A percentile compares a stretch with the other conserved stretches of the same genome.
These are phyloP conservation scores for Pseudomyrmex dendroicus DNA, from an alignment of 1,140 invertebrate species.

Conservation along the genomic window DNA sequence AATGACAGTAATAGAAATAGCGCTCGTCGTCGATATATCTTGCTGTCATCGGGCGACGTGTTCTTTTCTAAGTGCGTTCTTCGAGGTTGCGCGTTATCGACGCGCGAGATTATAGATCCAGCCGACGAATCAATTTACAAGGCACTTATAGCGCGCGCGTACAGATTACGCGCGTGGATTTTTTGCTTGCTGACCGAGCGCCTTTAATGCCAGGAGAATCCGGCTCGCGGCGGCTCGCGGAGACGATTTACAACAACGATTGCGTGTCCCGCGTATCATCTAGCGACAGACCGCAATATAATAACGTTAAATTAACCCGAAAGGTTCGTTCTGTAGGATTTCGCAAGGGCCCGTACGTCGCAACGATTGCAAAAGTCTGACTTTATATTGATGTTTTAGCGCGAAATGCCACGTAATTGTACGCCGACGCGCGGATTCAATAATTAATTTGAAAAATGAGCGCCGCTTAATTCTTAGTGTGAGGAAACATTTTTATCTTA, in stretches of 20 bases:
- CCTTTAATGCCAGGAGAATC: conserved; percentile 47
- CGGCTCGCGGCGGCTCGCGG: conserved; percentile 20
- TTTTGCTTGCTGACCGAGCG: conserved; percentile 9
- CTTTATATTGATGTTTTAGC: conserved; percentile 36
- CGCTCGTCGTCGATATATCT: conserved; percentile 61
- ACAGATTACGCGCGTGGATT: conserved; percentile 30
- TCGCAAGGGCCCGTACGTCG: conserved; percentile 26
- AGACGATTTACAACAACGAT: conserved; percentile 55
- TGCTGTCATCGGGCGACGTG: conserved; percentile 49
- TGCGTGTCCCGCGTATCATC: conserved; percentile 52
- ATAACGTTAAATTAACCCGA: conserved; percentile 57
- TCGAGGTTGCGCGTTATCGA: conserved; percentile 43
- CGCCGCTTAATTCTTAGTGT: conserved; percentile 20
- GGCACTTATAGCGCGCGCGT: conserved; percentile 30
- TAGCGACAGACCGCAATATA: conserved; percentile 52
- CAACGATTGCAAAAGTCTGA: conserved; percentile 26
- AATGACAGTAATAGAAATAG: conserved; percentile 42
- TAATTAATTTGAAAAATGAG: conserved; percentile 55
- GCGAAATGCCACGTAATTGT: conserved; percentile 26
- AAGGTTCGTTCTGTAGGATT: conserved; percentile 18
- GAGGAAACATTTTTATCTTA: conserved; percentile 19
- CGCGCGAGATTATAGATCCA: conserved; percentile 40
- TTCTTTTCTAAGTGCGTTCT: conserved; percentile 8
- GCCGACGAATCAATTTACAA: conserved; percentile 47
- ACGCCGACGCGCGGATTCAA: conserved; percentile 14